Evolutionary conservation across 2,888 invertebrate genomes (phyloP), one percentile per base, ranked within the genome.

Genomic region (Belgica antarctica): DNA sequence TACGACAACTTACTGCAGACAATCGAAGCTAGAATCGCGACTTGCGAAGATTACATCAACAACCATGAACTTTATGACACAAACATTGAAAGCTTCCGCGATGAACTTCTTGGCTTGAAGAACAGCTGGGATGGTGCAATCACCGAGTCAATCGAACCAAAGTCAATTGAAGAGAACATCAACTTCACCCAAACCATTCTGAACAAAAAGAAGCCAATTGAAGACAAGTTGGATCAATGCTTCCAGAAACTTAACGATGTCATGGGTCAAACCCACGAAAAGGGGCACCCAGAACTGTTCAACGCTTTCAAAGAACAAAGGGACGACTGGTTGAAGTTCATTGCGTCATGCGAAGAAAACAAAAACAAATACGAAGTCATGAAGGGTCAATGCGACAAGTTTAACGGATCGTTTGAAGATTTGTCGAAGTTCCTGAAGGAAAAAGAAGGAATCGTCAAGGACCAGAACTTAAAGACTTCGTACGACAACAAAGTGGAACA

Each of bases 401-500:
- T 92, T 74, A 90, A 92, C 75, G 86, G 85, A 62, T 84, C 88
- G 19, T 84, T 94, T 31, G 90, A 92, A 73, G 85, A 85, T 71
- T 81, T 96, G 1, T 90, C 89, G 75, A 83, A 85, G 62, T 96
- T 96, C 96, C 83, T 94, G 63, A 92, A 91, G 77, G 84, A 87
- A 65, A 90, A 90, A 76, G 96, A 96, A 80, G 85, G 85, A 62
- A 87, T 89, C 76, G 86, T 95, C 0, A 91, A 94, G 78, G 94
- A 94, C 77, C 94, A 94, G 79, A 91, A 92, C 73, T 83, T 95
- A 1, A 92, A 92, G 78, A 93, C 88, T 75, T 91, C 89, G 2
- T 86, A 92, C 31, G 91, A 91, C 73, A 86, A 92, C 1, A 96
- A 96, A 79, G 83, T 86, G 72, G 83, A 84, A 7, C 91, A 94